Evolutionary conservation across 2,113 vertebrate genomes (phyloP).

Genomic region (Microcebus griseorufus): DNA sequence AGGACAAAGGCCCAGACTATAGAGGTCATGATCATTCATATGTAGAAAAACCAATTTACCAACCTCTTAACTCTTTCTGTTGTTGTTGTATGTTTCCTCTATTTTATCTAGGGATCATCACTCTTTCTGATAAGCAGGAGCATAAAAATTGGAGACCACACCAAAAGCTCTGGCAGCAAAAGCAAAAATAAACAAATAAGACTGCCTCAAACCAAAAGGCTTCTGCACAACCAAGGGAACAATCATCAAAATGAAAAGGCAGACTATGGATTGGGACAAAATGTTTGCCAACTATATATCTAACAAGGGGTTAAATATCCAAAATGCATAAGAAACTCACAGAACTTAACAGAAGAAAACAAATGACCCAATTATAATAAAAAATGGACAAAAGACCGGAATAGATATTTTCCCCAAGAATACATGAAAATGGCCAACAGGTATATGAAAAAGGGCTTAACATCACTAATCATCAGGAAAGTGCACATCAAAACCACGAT

Average conservation of each 20-base stretch:
- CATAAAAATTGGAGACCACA: neutral
- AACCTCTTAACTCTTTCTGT: neutral
- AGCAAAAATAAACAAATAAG: neutral
- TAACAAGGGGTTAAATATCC: neutral
- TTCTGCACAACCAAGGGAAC: neutral
- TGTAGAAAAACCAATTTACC: neutral
- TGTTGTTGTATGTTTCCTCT: neutral
- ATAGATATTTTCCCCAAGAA: neutral
- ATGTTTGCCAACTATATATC: neutral
- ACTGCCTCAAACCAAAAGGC: neutral
- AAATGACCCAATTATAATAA: neutral
- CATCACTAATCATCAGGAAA: neutral
- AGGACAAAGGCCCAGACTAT: neutral
- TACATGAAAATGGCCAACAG: neutral
- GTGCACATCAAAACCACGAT: neutral
- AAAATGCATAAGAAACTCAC: neutral
- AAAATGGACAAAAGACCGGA: neutral
- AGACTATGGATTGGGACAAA: neutral
- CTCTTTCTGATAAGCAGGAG: neutral
- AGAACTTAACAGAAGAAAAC: neutral
- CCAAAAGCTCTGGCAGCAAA: neutral
- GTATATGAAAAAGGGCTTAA: neutral
- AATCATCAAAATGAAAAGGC: neutral
- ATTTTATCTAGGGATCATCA: neutral
- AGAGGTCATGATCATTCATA: neutral